Evolutionary conservation across 2,113 vertebrate species (phyloP).

Genomic region (Rattus rattus): DNA sequence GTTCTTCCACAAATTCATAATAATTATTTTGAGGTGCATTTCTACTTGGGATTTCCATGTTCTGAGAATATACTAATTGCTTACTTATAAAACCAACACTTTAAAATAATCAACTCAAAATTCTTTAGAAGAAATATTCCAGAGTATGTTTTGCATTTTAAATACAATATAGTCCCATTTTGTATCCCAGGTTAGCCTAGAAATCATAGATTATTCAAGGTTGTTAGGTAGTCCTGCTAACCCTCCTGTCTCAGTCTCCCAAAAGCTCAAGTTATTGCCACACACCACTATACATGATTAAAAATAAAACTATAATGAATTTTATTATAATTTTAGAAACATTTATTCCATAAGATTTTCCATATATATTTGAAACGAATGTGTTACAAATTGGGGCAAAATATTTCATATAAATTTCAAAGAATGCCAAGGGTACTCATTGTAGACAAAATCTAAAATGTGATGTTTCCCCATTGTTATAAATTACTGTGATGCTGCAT

Average conservation of each 20-base stretch:
- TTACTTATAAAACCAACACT: neutral
- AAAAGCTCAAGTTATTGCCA: neutral
- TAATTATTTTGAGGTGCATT: neutral
- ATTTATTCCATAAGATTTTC: neutral
- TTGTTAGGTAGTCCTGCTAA: neutral
- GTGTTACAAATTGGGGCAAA: constrained; percentile 19
- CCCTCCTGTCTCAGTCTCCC: neutral
- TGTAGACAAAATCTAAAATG: constrained; percentile 30
- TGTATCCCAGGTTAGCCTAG: neutral
- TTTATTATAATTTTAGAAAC: neutral
- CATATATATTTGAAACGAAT: neutral
- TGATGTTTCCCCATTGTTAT: neutral
- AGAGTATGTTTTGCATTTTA: neutral
- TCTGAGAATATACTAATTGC: neutral
- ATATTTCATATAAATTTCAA: neutral
- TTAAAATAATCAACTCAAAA: neutral
- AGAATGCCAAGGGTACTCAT: fast-evolving
- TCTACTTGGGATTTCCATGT: neutral
- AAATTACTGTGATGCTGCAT: constrained; percentile 32
- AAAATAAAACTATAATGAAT: neutral
- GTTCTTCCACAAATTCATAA: neutral
- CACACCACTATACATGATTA: neutral
- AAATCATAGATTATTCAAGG: neutral
- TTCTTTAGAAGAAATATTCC: neutral
- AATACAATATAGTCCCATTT: neutral